These are phyloP conservation scores for Drepana arcuata DNA, from an alignment of 1,140 invertebrate species.

Conservation along the genomic window DNA sequence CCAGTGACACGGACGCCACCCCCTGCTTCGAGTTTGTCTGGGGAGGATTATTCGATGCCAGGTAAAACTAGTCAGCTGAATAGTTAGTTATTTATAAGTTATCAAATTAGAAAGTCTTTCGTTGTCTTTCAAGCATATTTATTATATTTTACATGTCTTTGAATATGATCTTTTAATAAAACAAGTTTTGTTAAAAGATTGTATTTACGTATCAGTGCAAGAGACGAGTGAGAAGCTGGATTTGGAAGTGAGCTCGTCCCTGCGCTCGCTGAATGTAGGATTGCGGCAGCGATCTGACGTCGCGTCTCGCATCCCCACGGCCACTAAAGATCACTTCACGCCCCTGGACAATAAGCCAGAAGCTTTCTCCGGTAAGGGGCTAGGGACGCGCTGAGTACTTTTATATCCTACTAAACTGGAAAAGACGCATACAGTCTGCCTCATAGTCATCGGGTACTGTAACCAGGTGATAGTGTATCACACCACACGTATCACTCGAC, in stretches of 20 bases:
- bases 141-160: too few species aligned
- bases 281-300: slow-evolving; percentile 26
- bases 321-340: slow-evolving; percentile 30
- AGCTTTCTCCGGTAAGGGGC: slow-evolving; percentile 23
- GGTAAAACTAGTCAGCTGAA: slow-evolving; percentile 16
- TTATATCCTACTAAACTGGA: too few species aligned
- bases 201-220: too few species aligned
- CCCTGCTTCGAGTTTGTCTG: slow-evolving; percentile 58
- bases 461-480: too few species aligned
- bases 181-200: too few species aligned
- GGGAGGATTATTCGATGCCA: slow-evolving; percentile 52
- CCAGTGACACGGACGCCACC: slow-evolving; percentile 64
- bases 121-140: too few species aligned
- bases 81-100: neutral
- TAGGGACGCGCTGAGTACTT: neutral
- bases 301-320: slow-evolving; percentile 44
- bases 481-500: too few species aligned
- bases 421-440: too few species aligned
- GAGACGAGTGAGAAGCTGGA: neutral
- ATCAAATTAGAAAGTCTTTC: too few species aligned
- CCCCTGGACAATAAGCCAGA: slow-evolving; percentile 34
- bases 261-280: slow-evolving; percentile 8
- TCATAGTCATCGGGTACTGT: too few species aligned
- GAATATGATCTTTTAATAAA: too few species aligned
- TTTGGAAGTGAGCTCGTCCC: slow-evolving; percentile 20